Conservation (phyloP, 2,888 invertebrate genomes). For the Troglohyphantes excavatus region DNA sequence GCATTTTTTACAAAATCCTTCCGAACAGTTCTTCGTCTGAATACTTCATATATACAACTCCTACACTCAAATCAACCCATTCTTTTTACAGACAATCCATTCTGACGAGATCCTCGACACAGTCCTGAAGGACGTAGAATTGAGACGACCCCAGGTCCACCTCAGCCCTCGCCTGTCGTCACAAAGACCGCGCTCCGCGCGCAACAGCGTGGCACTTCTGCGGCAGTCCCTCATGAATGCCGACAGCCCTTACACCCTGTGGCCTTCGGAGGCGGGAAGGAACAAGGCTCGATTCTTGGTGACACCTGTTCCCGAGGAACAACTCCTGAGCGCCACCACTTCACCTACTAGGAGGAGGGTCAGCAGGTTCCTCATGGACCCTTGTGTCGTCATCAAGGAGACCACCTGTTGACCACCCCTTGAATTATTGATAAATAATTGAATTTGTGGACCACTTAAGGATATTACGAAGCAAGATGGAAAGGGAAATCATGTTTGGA, state of each 20-base stretch:
- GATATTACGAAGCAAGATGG: no score
- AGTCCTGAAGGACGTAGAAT: conserved; percentile 58
- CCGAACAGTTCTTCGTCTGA: no score
- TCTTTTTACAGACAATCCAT: conserved; percentile 29
- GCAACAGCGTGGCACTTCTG: conserved; percentile 64
- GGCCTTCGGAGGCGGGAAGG: conserved; percentile 63
- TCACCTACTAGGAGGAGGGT: conserved; percentile 58
- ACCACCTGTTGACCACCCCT: conserved; percentile 54
- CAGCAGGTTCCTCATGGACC: conserved; percentile 67
- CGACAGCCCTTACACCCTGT: conserved; percentile 79
- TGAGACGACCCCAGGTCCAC: conserved; percentile 48
- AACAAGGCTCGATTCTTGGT: conserved; percentile 43
- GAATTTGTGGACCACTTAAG: no score
- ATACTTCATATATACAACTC: no score
- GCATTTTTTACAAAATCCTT: no score
- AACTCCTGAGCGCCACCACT: conserved; percentile 14
- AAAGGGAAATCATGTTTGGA: no score
- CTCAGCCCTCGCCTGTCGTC: background rate
- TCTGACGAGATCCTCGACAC: conserved; percentile 5
- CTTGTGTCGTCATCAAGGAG: conserved; percentile 66
- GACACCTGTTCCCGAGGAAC: conserved; percentile 65
- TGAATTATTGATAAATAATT: no score
- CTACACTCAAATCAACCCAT: no score
- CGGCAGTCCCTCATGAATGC: conserved; percentile 74
- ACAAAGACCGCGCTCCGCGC: background rate